These are phyloP conservation scores for Entelurus aequoreus DNA, from an alignment of 2,113 vertebrate species.

Conservation along the genomic window DNA sequence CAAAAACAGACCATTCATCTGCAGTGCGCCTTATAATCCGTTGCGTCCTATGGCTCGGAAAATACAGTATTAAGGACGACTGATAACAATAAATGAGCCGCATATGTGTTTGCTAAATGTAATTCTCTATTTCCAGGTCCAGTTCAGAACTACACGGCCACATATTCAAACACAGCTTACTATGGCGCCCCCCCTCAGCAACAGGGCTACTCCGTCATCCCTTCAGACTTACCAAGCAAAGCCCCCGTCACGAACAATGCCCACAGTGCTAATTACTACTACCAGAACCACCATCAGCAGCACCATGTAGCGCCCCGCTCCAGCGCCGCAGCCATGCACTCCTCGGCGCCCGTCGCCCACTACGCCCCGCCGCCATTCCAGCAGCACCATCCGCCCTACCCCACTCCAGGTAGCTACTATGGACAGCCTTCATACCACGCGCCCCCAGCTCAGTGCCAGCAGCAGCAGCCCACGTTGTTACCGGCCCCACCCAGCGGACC, in stretches of 20 bases:
- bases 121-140: constrained; percentile 70
- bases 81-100: background rate
- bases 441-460: constrained; percentile 58
- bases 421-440: constrained; percentile 65
- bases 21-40: too few relatives aligned
- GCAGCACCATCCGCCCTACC: constrained; percentile 67
- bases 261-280: constrained; percentile 70
- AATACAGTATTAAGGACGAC: too few relatives aligned
- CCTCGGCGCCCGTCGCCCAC: constrained; percentile 59
- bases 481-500: constrained; percentile 58
- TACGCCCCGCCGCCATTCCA: constrained; percentile 68
- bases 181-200: constrained; percentile 70
- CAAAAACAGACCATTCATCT: too few relatives aligned
- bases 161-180: constrained; percentile 70
- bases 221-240: constrained; percentile 78
- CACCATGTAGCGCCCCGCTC: constrained; percentile 64
- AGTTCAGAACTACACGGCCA: constrained; percentile 68
- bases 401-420: constrained; percentile 72
- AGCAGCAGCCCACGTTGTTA: constrained; percentile 64
- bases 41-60: too few relatives aligned
- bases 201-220: constrained; percentile 67
- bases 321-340: constrained; percentile 46
- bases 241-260: constrained; percentile 71
- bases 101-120: background rate
- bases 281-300: constrained; percentile 74